phyloP scores from a whole-genome alignment of 2,888 invertebrate genomes.

The Eupsilia transversa region DNA sequence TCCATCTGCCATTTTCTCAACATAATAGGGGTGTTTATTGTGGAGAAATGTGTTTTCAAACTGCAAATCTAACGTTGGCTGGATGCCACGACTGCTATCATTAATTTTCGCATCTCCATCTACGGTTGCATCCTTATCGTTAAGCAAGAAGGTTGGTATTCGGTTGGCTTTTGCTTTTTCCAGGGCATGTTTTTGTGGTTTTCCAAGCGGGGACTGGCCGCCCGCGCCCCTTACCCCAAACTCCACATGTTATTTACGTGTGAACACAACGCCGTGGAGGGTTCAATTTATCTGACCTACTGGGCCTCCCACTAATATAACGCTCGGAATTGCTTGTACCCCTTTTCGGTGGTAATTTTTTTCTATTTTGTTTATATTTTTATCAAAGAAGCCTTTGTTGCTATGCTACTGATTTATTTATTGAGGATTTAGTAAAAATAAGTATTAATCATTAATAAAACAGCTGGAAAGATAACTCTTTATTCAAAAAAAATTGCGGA shows the following conservation, averaged over 20 bases:
- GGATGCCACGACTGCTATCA: conserved; percentile 72
- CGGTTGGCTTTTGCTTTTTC: conserved; percentile 31
- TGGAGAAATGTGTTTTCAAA: conserved; percentile 73
- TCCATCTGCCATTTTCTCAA: conserved; percentile 68
- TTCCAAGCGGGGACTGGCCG: conserved; percentile 71
- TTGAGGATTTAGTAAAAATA: neutral
- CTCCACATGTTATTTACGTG: conserved; percentile 91
- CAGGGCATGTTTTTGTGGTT: conserved; percentile 59
- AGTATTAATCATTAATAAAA: no score
- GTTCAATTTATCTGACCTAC: conserved; percentile 91
- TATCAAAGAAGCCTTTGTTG: conserved; percentile 26
- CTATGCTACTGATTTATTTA: conserved; percentile 13
- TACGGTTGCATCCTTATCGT: conserved; percentile 65
- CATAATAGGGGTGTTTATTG: conserved; percentile 76
- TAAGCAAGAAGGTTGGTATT: conserved; percentile 67
- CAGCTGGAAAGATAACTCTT: neutral
- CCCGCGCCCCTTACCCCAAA: conserved; percentile 82
- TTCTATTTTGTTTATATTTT: conserved; percentile 63
- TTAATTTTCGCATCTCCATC: conserved; percentile 49
- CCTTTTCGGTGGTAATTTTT: conserved; percentile 76
- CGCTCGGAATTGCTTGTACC: conserved; percentile 83
- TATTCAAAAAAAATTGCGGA: neutral
- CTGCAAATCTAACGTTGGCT: conserved; percentile 80
- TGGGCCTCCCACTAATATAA: conserved; percentile 89
- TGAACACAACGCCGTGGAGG: conserved; percentile 89